These are phyloP conservation scores for Mylabris sibirica DNA, from an alignment of 2,888 invertebrate species.

Conservation along the genomic window DNA sequence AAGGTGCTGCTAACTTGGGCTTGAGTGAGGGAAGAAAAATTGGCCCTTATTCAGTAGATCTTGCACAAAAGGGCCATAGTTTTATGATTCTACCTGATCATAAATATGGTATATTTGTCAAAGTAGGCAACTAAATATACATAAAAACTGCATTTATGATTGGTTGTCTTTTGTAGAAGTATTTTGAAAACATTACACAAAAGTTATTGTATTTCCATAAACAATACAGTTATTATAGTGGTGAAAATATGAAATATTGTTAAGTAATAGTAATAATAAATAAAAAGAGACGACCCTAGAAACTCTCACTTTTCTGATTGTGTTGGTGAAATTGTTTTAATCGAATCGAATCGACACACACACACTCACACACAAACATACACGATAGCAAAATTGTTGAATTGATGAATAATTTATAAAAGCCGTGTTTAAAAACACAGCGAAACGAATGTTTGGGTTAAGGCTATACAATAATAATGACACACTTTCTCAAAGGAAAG, in stretches of 20 bases:
- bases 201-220: not conserved
- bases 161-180: not conserved
- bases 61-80: too few species aligned
- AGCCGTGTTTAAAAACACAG: not conserved
- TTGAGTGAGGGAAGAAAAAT: too few species aligned
- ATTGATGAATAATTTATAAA: not conserved
- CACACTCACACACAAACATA: too few species aligned
- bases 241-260: not conserved
- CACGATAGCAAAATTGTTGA: not conserved
- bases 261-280: slow-evolving; percentile 5
- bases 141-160: not conserved
- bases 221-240: not conserved
- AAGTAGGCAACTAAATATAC: not conserved
- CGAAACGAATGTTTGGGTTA: slow-evolving; percentile 51
- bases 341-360: too few species aligned
- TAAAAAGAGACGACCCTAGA: not conserved
- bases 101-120: too few species aligned
- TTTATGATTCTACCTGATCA: too few species aligned
- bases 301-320: not conserved
- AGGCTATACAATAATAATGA: slow-evolving; percentile 57
- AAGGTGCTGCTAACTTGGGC: too few species aligned
- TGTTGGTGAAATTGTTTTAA: not conserved
- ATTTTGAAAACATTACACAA: not conserved
- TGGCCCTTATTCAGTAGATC: too few species aligned
- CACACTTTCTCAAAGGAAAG: slow-evolving; percentile 61